phyloP scores from a whole-genome alignment of 2,113 vertebrate genomes.

The Cynopterus brachyotis region DNA sequence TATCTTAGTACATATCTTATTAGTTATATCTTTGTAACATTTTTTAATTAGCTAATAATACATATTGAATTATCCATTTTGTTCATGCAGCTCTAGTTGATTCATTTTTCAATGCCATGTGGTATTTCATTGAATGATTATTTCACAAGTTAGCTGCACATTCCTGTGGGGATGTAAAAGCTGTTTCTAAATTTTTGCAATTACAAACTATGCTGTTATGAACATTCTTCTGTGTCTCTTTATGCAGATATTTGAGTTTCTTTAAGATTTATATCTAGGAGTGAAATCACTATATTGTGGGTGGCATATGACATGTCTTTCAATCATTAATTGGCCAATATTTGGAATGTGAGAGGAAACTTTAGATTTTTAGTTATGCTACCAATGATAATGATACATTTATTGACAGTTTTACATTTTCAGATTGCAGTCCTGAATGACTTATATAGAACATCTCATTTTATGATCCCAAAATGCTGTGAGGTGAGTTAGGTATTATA shows the following conservation, averaged over 20 bases:
- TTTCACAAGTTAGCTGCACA: neutral
- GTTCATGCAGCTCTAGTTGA: neutral
- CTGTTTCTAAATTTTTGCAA: neutral
- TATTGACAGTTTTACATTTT: neutral
- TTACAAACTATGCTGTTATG: neutral
- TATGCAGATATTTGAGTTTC: neutral
- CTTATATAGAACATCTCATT: neutral
- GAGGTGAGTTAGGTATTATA: neutral
- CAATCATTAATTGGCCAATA: neutral
- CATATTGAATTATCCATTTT: neutral
- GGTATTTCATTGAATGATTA: neutral
- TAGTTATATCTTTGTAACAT: neutral
- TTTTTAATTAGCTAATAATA: neutral
- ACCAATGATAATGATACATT: neutral
- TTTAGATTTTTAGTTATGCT: neutral
- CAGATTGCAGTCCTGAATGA: neutral
- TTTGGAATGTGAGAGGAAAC: neutral
- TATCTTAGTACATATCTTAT: neutral
- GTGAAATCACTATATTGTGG: neutral
- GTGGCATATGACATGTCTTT: neutral
- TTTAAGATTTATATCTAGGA: neutral
- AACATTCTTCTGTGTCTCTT: neutral
- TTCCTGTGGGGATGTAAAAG: neutral
- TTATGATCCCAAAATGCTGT: neutral
- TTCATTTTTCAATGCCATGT: neutral